Evolutionary conservation across 2,113 vertebrate species (phyloP), one percentile per base, ranked within the genome.

Genomic region (Phyllostomus hastatus): DNA sequence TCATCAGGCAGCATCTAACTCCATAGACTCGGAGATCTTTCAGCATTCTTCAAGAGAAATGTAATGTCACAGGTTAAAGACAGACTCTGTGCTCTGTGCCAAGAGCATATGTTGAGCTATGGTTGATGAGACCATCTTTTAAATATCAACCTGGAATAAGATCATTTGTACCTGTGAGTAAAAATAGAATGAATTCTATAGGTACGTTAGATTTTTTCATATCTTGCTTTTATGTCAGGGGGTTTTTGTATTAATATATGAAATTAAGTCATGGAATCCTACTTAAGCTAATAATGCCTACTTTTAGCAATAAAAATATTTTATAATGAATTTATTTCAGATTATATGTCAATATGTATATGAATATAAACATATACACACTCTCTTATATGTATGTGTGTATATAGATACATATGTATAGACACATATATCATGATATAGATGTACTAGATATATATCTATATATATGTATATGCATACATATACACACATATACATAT

Each of bases 291-390:
- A 82, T 43, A 73, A 83, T 33, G 20, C 22, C 22, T 43, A 4
- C 64, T 50, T 64, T 82, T 88, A 24, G 14, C 59, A 88, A 85
- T 76, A 78, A 82, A 82, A 92, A 57, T 24, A 26, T 91, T 46
- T 17, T 43, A 5, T 61, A 54, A 33, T 80, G 69, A 67, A 73
- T 35, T 93, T 96, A 87, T 92, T 96, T 96, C 41, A 73, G 69
- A 64, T 54, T 46, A 76, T 80, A 16, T 87, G 75, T 73, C 57
- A 67, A 90, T 75, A 50, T 91, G 43, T 79, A 3, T 64, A n/a
- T 67, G 83, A 87, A 95, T 92, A 64, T 88, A 96, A 96, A 95
- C 33, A 86, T 70, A 85, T 22, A 59, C 52, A 86, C 22, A 19
- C 43, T 33, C 28, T 76, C 46, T 76, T 28, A n/a, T 59, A 41